A percentile compares a stretch with the other conserved stretches of the same genome.
Conservation (phyloP, 2,888 invertebrate genomes). For the Rhabditoides inermis region DNA sequence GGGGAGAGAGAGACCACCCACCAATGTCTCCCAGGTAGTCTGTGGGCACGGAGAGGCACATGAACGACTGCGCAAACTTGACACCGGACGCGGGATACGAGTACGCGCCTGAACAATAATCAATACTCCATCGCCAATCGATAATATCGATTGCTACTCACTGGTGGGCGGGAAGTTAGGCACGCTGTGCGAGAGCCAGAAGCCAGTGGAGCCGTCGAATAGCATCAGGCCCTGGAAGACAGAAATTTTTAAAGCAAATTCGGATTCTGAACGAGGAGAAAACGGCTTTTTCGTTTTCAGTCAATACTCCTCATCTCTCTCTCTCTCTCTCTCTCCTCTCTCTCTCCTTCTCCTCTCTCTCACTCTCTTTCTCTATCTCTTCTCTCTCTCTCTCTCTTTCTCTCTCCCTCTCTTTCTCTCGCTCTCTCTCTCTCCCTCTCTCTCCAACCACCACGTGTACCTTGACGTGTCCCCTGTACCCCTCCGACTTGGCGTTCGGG, state of each 20-base stretch:
- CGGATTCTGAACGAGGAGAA: too few relatives aligned
- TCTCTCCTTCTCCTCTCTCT: too few relatives aligned
- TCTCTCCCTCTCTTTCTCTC: too few relatives aligned
- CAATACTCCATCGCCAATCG: neutral
- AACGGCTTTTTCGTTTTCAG: too few relatives aligned
- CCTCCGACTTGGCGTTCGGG: slow-evolving; percentile 18
- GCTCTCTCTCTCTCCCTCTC: neutral
- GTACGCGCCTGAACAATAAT: slow-evolving; percentile 5
- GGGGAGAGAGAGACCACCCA: too few relatives aligned
- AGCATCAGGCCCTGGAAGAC: slow-evolving; percentile 3
- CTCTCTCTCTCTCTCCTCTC: neutral
- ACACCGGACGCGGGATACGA: slow-evolving; percentile 26
- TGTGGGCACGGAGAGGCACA: slow-evolving; percentile 31
- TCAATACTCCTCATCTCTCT: neutral
- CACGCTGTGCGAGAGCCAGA: slow-evolving; percentile 89
- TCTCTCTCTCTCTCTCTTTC: too few relatives aligned
- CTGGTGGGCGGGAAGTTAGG: slow-evolving; percentile 68
- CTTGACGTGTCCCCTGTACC: slow-evolving; percentile 34
- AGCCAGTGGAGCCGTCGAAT: slow-evolving; percentile 60
- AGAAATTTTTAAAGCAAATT: neutral
- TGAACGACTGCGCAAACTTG: slow-evolving; percentile 30
- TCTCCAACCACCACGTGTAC: neutral
- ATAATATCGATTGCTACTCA: neutral
- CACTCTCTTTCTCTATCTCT: too few relatives aligned
- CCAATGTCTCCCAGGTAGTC: slow-evolving; percentile 29